A percentile compares a stretch with the other conserved stretches of the same genome.
These are phyloP conservation scores for Drosophila paulistorum DNA, from an alignment of 1,140 invertebrate genomes.

Conservation along the genomic window DNA sequence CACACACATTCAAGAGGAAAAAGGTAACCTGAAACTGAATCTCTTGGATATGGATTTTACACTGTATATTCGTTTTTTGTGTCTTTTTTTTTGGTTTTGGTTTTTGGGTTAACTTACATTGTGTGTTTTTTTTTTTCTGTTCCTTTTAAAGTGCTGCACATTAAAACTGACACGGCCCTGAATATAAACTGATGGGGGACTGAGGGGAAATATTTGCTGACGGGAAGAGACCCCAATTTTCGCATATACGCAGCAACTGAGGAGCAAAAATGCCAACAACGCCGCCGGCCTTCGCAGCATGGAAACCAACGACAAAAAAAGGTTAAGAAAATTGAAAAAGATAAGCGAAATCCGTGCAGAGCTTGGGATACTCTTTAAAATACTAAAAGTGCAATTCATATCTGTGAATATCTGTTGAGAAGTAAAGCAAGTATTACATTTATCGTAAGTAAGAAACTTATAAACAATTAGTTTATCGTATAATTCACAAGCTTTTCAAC, in stretches of 20 bases:
- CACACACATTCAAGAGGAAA: neutral
- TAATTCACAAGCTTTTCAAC: too few relatives aligned
- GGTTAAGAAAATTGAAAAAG: neutral
- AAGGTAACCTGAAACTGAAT: slow-evolving; percentile 8
- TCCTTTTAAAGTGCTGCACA: slow-evolving; percentile 30
- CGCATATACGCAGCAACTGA: slow-evolving; percentile 46
- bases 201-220: slow-evolving; percentile 7
- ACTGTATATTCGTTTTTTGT: neutral
- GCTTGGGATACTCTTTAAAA: slow-evolving; percentile 24
- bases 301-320: slow-evolving; percentile 25
- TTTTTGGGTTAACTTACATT: slow-evolving; percentile 26
- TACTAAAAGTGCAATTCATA: neutral
- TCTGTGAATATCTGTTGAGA: too few relatives aligned
- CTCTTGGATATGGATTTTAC: neutral
- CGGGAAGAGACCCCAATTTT: slow-evolving; percentile 50
- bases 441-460: too few relatives aligned
- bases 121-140: neutral
- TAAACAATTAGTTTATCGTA: too few relatives aligned
- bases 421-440: too few relatives aligned
- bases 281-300: slow-evolving; percentile 34
- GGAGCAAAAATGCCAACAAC: slow-evolving; percentile 62
- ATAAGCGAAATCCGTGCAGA: neutral
- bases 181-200: slow-evolving; percentile 10
- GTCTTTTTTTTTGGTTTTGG: slow-evolving; percentile 2
- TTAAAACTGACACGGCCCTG: slow-evolving; percentile 32